Evolutionary conservation across 2,113 vertebrate genomes (phyloP).

Genomic region (Meriones unguiculatus): DNA sequence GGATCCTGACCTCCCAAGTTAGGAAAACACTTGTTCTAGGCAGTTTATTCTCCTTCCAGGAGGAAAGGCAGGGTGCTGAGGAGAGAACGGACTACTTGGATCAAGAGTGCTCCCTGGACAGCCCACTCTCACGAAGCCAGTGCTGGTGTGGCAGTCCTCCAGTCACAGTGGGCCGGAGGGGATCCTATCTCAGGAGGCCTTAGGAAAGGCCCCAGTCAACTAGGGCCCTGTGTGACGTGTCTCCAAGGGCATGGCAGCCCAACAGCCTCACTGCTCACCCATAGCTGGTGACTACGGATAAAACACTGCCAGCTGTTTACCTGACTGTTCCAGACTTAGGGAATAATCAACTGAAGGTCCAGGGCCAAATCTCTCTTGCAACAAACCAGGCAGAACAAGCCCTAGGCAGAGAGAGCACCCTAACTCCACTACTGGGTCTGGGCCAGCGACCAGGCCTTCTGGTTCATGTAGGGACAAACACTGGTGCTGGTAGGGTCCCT

Average conservation of each 20-base stretch:
- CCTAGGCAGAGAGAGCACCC: background rate
- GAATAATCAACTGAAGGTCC: background rate
- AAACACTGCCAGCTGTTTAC: background rate
- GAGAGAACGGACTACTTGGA: background rate
- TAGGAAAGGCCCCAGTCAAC: accelerated
- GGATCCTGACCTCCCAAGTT: background rate
- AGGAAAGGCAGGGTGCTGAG: background rate
- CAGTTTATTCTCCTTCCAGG: background rate
- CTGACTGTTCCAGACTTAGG: background rate
- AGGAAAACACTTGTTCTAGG: background rate
- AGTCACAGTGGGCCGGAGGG: too few species aligned
- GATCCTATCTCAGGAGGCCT: background rate
- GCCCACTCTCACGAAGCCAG: too few species aligned
- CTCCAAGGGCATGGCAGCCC: background rate
- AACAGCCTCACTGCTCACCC: background rate
- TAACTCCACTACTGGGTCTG: background rate
- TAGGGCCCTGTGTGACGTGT: background rate
- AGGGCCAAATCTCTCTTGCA: background rate
- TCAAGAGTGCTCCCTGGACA: background rate
- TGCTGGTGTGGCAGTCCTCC: background rate
- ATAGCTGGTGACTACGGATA: accelerated
- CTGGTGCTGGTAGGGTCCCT: background rate
- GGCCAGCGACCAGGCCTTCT: background rate
- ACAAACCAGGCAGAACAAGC: background rate
- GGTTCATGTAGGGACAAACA: background rate